Evolutionary conservation across 2,113 vertebrate species (phyloP).

Genomic region (Trogon melanurus): DNA sequence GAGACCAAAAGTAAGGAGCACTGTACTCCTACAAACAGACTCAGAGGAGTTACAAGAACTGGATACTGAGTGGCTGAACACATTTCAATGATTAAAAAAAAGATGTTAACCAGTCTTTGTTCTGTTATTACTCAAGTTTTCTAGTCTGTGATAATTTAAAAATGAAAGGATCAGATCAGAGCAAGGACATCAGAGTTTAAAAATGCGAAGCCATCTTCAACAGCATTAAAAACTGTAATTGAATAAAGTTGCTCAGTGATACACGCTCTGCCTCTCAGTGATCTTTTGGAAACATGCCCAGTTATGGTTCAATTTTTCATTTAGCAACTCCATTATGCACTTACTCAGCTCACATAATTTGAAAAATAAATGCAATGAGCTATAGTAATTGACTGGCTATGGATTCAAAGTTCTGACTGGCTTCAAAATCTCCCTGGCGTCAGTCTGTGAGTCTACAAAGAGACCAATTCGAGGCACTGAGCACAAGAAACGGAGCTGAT

Average conservation of each 20-base stretch:
- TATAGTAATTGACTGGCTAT: not conserved
- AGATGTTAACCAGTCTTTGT: not conserved
- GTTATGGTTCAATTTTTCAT: not conserved
- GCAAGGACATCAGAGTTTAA: not conserved
- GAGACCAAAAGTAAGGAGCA: not conserved
- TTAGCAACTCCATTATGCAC: not conserved
- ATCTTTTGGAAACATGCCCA: not conserved
- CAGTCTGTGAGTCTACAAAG: not conserved
- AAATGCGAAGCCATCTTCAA: not conserved
- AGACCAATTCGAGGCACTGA: not conserved
- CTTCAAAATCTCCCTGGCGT: not conserved
- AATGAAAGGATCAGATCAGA: not conserved
- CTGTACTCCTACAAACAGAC: not conserved
- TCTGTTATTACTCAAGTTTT: not conserved
- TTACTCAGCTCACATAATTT: not conserved
- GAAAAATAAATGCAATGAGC: not conserved
- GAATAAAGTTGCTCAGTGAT: not conserved
- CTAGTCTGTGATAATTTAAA: not conserved
- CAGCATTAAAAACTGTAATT: constrained; percentile 13
- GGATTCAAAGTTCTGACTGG: not conserved
- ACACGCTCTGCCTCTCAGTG: not conserved
- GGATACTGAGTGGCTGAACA: not conserved
- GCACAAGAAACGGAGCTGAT: not conserved
- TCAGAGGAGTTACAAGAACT: not conserved
- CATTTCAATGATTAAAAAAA: not conserved